Percentiles rank a stretch among this genome's conserved stretches.
Conservation (phyloP, 2,888 invertebrate species). For the Anaspis maculata region DNA sequence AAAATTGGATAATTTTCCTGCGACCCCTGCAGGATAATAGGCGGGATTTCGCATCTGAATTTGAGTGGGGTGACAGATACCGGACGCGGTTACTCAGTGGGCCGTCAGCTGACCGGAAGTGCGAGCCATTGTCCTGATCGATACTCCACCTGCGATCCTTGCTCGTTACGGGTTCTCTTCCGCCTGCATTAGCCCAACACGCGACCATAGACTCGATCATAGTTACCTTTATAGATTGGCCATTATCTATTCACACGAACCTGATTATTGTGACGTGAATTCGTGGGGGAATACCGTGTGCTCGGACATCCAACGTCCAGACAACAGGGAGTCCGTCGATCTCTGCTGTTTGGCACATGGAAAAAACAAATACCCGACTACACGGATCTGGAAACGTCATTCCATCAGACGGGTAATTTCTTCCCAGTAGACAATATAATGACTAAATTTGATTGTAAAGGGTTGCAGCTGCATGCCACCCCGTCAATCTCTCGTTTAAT, state of each 20-base stretch:
- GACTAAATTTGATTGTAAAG: slow-evolving; percentile 8
- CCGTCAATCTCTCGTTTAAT: too few species aligned
- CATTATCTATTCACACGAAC: slow-evolving; percentile 12
- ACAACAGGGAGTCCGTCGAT: too few species aligned
- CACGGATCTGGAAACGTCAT: too few species aligned
- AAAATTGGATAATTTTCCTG: too few species aligned
- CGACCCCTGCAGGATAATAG: too few species aligned
- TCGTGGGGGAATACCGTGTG: too few species aligned
- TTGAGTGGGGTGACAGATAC: neutral
- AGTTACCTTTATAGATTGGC: slow-evolving; percentile 11
- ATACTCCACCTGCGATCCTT: slow-evolving; percentile 30
- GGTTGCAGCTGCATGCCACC: neutral
- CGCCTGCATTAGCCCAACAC: slow-evolving; percentile 14
- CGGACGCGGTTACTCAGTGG: slow-evolving; percentile 24
- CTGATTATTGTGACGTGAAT: slow-evolving; percentile 13
- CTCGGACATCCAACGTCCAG: too few species aligned
- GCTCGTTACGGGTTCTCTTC: slow-evolving; percentile 13
- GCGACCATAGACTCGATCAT: slow-evolving; percentile 13
- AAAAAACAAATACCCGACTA: too few species aligned
- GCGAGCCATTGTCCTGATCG: slow-evolving; percentile 31
- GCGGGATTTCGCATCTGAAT: neutral
- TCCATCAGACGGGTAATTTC: too few species aligned
- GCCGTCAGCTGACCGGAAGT: slow-evolving; percentile 32
- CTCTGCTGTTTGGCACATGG: too few species aligned
- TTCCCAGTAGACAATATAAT: too few species aligned